These are phyloP conservation scores for Idaea straminata DNA, from an alignment of 2,888 invertebrate genomes.

Conservation along the genomic window DNA sequence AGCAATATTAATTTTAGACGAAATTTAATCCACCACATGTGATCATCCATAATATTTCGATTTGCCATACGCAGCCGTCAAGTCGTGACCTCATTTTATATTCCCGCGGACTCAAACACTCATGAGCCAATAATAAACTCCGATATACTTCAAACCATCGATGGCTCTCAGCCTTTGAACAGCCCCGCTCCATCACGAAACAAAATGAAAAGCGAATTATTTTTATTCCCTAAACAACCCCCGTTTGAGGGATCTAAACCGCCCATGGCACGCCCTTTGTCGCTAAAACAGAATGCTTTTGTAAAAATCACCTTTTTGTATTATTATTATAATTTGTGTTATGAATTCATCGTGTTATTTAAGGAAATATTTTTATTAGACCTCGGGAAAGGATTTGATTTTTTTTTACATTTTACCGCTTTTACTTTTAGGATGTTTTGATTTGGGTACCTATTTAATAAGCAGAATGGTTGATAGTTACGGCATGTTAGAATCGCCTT, in stretches of 20 bases:
- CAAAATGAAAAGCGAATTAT: conserved; percentile 69
- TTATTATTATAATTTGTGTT: conserved; percentile 26
- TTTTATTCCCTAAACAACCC: conserved; percentile 60
- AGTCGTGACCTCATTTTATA: conserved; percentile 65
- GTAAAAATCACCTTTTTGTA: conserved; percentile 54
- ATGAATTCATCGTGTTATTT: conserved; percentile 1
- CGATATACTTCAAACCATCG: conserved; percentile 60
- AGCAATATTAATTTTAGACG: background rate
- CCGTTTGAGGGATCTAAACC: conserved; percentile 47
- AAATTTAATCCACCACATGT: background rate
- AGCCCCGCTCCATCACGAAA: conserved; percentile 59
- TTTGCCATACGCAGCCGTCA: conserved; percentile 37
- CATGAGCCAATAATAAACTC: conserved; percentile 74
- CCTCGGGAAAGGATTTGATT: conserved; percentile 1
- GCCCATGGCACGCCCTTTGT: conserved; percentile 52
- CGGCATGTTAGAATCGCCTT: background rate
- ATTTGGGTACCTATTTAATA: background rate
- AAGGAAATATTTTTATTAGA: background rate
- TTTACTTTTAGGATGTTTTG: background rate
- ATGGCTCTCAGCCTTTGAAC: conserved; percentile 68
- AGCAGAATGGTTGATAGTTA: background rate
- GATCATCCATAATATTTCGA: background rate
- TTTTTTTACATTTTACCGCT: background rate
- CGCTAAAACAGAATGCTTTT: conserved; percentile 49
- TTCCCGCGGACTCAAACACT: conserved; percentile 54